These are phyloP conservation scores for Emys orbicularis DNA, from an alignment of 2,797 vertebrate species.

Conservation along the genomic window DNA sequence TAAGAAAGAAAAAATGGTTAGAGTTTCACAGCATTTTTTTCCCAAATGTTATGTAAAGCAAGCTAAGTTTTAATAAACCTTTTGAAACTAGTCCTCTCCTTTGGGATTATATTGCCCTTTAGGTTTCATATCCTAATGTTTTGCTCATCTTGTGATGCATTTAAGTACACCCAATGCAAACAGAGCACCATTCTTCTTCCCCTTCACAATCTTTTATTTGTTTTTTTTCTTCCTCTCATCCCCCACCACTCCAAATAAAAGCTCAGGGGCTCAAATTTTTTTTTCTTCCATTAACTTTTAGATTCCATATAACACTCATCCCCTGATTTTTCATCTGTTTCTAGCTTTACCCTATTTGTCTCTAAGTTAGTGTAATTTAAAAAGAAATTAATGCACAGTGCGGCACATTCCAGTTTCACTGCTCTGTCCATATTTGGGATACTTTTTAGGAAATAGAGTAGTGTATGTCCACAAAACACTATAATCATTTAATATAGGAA, in stretches of 20 bases:
- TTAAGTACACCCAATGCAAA: constrained; percentile 63
- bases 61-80: constrained; percentile 66
- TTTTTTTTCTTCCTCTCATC: neutral
- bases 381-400: neutral
- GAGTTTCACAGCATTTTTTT: constrained; percentile 45
- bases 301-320: constrained; percentile 2
- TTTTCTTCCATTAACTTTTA: constrained; percentile 56
- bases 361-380: neutral
- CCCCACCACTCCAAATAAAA: neutral
- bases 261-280: constrained; percentile 8
- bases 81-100: constrained; percentile 61
- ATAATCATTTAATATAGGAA: neutral
- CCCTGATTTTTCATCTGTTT: neutral
- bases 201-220: constrained; percentile 53
- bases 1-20: constrained; percentile 46
- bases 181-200: constrained; percentile 41
- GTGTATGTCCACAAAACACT: neutral
- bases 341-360: neutral
- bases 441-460: constrained; percentile 9
- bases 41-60: constrained; percentile 55
- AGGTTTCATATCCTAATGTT: constrained; percentile 58
- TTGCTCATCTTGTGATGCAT: constrained; percentile 54
- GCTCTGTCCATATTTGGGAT: neutral
- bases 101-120: constrained; percentile 64
- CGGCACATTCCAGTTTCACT: neutral